Base-by-base conservation (phyloP, 2,888 invertebrate genomes). In the Hybos culiciformis region DNA sequence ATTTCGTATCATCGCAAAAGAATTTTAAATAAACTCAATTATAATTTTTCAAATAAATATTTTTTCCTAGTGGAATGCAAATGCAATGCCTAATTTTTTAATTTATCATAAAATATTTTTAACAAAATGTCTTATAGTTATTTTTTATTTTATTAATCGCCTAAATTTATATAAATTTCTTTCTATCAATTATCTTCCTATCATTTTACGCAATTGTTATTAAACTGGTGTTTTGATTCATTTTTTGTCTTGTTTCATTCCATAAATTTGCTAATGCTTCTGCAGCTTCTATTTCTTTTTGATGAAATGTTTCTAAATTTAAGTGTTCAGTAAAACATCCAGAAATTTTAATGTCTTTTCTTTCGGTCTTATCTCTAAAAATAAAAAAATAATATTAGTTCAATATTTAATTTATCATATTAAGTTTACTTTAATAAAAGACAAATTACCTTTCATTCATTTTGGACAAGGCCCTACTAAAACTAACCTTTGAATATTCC, bases 241-340 rank as follows among this genome's bases (percentile, higher is more conserved):
- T 56, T 41, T 61, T 58, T 46, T 61, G 62, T 23, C 63, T 53
- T 47, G 59, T 65, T 50, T 67, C 65, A 20, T 70, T 67, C 3
- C 81, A 80, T 47, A 83, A 62, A 41, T 75, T 73, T 2, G 83
- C 81, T 7, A 83, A 65, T 0, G 83, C 81, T 48, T 82, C 80
- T 1, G 83, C 83, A 0, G 83, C 83, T 56, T 83, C 83, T 18
- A 83, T 69, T 57, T 83, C 81, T 52, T 76, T 72, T 42, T 77
- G 80, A 57, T 81, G 79, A 41, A 64, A 64, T 17, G 54, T 54
- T 36, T 43, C 37, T 33, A 50, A 51, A 29, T 46, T 45, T 24
- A 44, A 43, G 40, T 32, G 26, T 32, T 26, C 39, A 15, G 21
- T 8, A 20, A 14, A 40, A 17, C 42, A 46, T 45, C 48, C 14